These are phyloP conservation scores for Cynaeus angustus DNA, from an alignment of 2,888 invertebrate species.

Conservation along the genomic window DNA sequence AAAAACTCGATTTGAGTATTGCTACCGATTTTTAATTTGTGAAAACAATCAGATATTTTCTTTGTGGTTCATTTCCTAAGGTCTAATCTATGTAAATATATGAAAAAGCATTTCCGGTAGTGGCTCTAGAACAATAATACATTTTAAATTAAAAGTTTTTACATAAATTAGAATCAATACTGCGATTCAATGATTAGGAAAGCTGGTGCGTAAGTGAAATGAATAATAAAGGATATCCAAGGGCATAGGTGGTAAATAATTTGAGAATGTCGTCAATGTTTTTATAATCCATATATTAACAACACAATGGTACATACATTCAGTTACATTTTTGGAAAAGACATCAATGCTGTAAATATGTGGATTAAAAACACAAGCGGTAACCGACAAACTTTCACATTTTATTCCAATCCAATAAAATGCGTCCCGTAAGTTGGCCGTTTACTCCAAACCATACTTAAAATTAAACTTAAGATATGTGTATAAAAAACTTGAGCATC, in stretches of 20 bases:
- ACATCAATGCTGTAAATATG: conserved; percentile 68
- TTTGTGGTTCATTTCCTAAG: conserved; percentile 19
- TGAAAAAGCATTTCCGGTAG: not conserved
- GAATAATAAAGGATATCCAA: conserved; percentile 17
- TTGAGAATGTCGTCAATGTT: conserved; percentile 53
- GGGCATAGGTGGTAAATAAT: conserved; percentile 35
- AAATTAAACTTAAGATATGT: conserved; percentile 46
- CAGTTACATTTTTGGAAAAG: conserved; percentile 53
- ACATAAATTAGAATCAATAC: conserved; percentile 3
- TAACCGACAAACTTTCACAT: conserved; percentile 53
- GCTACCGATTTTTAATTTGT: no score
- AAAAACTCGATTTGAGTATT: no score
- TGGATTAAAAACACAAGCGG: conserved; percentile 65
- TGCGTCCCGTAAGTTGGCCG: conserved; percentile 40
- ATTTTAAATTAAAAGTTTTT: no score
- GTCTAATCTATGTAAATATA: conserved; percentile 21
- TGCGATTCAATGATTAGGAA: not conserved
- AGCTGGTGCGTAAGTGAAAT: not conserved
- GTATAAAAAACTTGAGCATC: conserved; percentile 52
- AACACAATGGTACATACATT: conserved; percentile 65
- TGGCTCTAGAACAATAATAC: no score
- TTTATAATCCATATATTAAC: conserved; percentile 70
- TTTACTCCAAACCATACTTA: conserved; percentile 35
- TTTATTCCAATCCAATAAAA: not conserved
- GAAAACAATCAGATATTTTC: no score